phyloP scores from a whole-genome alignment of 2,113 vertebrate species.

The Triplophysa tibetana region DNA sequence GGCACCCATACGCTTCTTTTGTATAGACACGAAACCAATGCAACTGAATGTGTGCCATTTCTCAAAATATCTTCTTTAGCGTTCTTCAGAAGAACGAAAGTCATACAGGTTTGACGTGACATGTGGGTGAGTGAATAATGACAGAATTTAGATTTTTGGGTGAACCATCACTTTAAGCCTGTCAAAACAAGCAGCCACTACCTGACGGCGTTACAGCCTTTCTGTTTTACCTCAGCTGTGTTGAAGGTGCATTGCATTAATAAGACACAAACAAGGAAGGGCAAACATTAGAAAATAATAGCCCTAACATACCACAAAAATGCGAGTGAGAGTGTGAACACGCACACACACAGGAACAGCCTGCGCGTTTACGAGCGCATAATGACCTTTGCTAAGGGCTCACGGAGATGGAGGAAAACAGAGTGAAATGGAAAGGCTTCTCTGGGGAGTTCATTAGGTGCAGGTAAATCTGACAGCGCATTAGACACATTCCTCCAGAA shows the following conservation, averaged over 20 bases:
- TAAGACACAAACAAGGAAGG: constrained; percentile 47
- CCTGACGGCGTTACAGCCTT: constrained; percentile 38
- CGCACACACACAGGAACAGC: constrained; percentile 7
- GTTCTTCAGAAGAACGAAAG: too few species aligned
- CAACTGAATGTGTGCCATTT: too few species aligned
- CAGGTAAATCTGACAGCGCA: constrained; percentile 54
- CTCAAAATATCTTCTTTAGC: too few species aligned
- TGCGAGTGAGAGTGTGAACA: constrained; percentile 18
- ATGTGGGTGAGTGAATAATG: too few species aligned
- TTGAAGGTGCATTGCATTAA: constrained; percentile 40
- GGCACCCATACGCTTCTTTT: too few species aligned
- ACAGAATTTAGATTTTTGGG: too few species aligned
- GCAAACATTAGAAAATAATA: constrained; percentile 49
- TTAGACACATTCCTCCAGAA: constrained; percentile 47
- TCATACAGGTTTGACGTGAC: too few species aligned
- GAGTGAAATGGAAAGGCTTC: constrained; percentile 47
- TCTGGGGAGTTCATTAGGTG: constrained; percentile 56
- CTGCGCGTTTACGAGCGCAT: constrained; percentile 52
- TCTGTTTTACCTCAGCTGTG: constrained; percentile 43
- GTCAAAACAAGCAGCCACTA: constrained; percentile 41
- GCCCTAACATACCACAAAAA: constrained; percentile 42
- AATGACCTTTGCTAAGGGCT: constrained; percentile 58
- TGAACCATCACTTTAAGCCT: background rate
- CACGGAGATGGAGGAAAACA: constrained; percentile 40
- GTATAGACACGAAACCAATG: too few species aligned